Conservation (phyloP, 2,888 invertebrate species). For the Hirtodrosophila confusa region DNA sequence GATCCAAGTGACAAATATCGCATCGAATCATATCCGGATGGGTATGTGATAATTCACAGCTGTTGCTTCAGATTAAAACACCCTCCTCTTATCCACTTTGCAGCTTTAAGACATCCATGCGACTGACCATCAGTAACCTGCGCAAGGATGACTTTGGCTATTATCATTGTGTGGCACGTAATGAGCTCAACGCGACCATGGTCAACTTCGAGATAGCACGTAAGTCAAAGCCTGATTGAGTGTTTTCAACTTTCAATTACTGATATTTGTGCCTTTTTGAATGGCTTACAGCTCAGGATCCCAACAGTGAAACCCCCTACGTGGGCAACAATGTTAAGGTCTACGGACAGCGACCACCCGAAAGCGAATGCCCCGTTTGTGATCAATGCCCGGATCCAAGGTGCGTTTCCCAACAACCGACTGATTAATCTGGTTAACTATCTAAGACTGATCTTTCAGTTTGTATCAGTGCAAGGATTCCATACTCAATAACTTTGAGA, state of each 20-base stretch:
- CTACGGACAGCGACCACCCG: constrained; percentile 87
- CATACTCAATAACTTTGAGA: constrained; percentile 86
- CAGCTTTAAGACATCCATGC: constrained; percentile 89
- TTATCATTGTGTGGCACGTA: constrained; percentile 94
- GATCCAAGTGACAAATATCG: constrained; percentile 88
- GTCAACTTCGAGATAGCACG: constrained; percentile 89
- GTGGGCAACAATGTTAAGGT: constrained; percentile 84
- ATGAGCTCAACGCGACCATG: constrained; percentile 91
- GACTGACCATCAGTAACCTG: constrained; percentile 89
- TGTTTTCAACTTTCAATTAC: too few species aligned
- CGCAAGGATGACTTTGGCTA: constrained; percentile 88
- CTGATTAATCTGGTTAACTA: background rate
- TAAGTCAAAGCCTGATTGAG: constrained; percentile 77
- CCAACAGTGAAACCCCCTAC: constrained; percentile 85
- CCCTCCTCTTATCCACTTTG: background rate
- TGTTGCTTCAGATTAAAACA: too few species aligned
- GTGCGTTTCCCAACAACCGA: constrained; percentile 55
- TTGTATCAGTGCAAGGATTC: constrained; percentile 86
- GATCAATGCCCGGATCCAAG: constrained; percentile 86
- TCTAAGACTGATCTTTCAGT: constrained; percentile 63
- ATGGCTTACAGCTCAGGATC: constrained; percentile 83
- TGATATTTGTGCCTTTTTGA: too few species aligned
- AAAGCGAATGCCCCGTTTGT: constrained; percentile 87
- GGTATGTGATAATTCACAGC: constrained; percentile 64
- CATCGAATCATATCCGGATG: constrained; percentile 86